phyloP scores from a whole-genome alignment of 2,888 invertebrate genomes.

The Cosmia trapezina region DNA sequence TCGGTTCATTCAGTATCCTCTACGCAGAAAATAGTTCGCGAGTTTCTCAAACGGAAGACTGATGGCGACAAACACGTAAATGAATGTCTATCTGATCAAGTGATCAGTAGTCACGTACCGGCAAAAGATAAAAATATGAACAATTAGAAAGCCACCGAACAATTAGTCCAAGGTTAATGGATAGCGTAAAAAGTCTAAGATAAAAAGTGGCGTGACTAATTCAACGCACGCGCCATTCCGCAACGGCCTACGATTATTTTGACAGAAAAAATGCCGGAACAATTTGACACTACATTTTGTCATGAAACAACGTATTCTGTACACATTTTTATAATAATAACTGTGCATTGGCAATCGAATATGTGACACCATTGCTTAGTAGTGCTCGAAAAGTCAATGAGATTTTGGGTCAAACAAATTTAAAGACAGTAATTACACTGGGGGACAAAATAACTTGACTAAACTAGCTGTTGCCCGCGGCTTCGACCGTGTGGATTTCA shows the following conservation, averaged over 20 bases:
- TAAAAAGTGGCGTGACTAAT: constrained; percentile 81
- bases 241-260: constrained; percentile 69
- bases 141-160: constrained; percentile 76
- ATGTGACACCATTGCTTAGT: constrained; percentile 47
- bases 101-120: constrained; percentile 23
- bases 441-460: constrained; percentile 14
- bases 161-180: constrained; percentile 85
- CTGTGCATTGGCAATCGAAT: constrained; percentile 51
- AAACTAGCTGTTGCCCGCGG: neutral
- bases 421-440: constrained; percentile 24
- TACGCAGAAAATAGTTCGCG: neutral
- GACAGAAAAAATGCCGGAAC: constrained; percentile 73
- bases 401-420: constrained; percentile 41
- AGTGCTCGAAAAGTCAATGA: constrained; percentile 31
- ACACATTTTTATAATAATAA: constrained; percentile 55
- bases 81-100: constrained; percentile 33
- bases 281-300: constrained; percentile 62
- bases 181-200: constrained; percentile 75
- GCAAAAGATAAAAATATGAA: constrained; percentile 55
- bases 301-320: constrained; percentile 64
- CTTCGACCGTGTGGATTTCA: too few relatives aligned
- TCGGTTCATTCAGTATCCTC: constrained; percentile 15
- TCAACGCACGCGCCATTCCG: constrained; percentile 77
- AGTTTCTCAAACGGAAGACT: neutral
- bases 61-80: constrained; percentile 12